Evolutionary conservation across 2,113 vertebrate species (phyloP).

Genomic region (Nymphicus hollandicus): DNA sequence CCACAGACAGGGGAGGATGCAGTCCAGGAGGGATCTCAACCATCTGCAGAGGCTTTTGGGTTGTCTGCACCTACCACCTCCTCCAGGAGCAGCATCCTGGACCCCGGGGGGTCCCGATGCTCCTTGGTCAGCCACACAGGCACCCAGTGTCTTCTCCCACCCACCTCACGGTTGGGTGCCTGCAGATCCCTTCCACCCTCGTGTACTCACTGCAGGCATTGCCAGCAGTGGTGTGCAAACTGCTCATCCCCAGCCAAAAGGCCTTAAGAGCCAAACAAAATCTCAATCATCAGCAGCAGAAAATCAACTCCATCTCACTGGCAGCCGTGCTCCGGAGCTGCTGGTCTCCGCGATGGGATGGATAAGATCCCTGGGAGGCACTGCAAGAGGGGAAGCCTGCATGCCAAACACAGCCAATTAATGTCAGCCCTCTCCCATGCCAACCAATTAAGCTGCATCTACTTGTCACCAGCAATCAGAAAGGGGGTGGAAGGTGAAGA

Average conservation of each 20-base stretch:
- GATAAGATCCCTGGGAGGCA: constrained; percentile 70
- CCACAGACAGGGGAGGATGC: background rate
- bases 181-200: background rate
- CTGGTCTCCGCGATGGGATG: constrained; percentile 55
- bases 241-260: constrained; percentile 43
- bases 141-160: background rate
- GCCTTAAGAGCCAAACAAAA: constrained; percentile 51
- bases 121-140: background rate
- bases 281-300: constrained; percentile 45
- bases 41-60: background rate
- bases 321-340: constrained; percentile 60
- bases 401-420: constrained; percentile 75
- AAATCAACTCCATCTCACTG: constrained; percentile 50
- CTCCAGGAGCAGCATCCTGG: background rate
- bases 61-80: background rate
- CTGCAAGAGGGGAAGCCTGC: constrained; percentile 22
- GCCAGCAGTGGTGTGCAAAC: background rate
- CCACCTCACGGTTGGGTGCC: background rate
- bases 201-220: background rate
- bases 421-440: constrained; percentile 73
- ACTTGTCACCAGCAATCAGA: constrained; percentile 65
- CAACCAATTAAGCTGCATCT: constrained; percentile 72
- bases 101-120: fast-evolving
- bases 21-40: background rate
- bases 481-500: constrained; percentile 12